Conservation (phyloP, 2,888 invertebrate species). For the Xestia xanthographa region DNA sequence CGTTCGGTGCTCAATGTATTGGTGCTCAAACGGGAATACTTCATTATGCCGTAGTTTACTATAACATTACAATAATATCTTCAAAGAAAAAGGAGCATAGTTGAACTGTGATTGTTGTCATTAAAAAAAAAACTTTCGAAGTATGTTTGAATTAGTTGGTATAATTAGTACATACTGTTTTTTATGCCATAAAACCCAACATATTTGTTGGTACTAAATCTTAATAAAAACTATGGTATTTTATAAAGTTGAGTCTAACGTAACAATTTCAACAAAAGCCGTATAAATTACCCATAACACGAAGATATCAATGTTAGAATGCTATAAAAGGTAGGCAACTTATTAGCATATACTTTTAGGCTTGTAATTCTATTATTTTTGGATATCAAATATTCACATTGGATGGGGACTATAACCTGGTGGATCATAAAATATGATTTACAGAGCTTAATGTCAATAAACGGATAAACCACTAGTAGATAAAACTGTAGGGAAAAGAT, state of each 20-base stretch:
- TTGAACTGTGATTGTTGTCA: not conserved
- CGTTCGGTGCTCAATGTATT: no score
- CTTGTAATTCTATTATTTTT: constrained; percentile 20
- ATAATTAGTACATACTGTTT: not conserved
- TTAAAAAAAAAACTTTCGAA: not conserved
- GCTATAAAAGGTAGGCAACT: constrained; percentile 21
- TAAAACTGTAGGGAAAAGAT: not conserved
- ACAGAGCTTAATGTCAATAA: not conserved
- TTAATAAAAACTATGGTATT: not conserved
- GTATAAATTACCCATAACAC: constrained; percentile 40
- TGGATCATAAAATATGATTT: constrained; percentile 20
- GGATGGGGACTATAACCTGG: not conserved
- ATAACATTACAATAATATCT: not conserved
- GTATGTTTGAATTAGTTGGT: not conserved
- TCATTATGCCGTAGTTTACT: no score
- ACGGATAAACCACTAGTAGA: not conserved
- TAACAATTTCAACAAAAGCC: constrained; percentile 1
- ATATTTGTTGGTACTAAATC: not conserved
- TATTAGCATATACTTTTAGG: constrained; percentile 32
- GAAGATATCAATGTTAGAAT: constrained; percentile 22
- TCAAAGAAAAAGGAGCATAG: not conserved
- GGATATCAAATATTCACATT: not conserved
- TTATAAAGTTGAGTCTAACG: not conserved
- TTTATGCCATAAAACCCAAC: not conserved
- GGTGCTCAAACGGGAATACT: no score